Base-by-base conservation (phyloP, 2,113 vertebrate species). In the Probosciger aterrimus region DNA sequence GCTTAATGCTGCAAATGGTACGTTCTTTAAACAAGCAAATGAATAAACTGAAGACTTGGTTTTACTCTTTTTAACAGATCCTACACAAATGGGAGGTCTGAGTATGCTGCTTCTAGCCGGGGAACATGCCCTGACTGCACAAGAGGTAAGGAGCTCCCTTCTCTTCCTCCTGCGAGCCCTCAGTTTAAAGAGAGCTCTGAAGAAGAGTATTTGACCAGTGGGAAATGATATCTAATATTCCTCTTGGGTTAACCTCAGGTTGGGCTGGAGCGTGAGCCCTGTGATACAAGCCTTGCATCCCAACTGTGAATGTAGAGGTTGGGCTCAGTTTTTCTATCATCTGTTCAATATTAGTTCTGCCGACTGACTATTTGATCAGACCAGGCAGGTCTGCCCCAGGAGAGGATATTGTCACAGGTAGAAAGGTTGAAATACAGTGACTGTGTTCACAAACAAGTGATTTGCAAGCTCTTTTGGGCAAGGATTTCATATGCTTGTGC, bases 71-170 rank as follows among this genome's bases (percentile, higher is more conserved):
- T 88, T 92, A 67, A 82, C 95, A 99, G 99, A 99, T 98, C 99
- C 99, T 87, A 99, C 99, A 33, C 99, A 99, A 94, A 99, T 99
- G 99, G 99, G 99, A 96, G 99, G 99, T 87, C 98, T 99, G 53
- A 99, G 99, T 98, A 99, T 99, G 99, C 98, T 99, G 97, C 98
- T 99, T 94, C 96, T 99, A 97, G 99, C 99, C 76, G 99, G 99
- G 79, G 99, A 99, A 94, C 99, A 99, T 87, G 99, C 99, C 82
- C 98, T 99, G 96, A 99, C 98, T 92, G 98, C 99, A 95, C 98
- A 98, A 96, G 99, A 99, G 99, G 99, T 99, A 98, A 95, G 98
- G 63, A 73, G 15, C 60, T 83, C 39, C 63, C 20, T 82, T 87
- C 37, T 65, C 7, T 69, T 9, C 23, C 9, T 64, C 63, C 31